These are phyloP conservation scores for Lacanobia oleracea DNA, from an alignment of 2,888 invertebrate species.

Conservation along the genomic window DNA sequence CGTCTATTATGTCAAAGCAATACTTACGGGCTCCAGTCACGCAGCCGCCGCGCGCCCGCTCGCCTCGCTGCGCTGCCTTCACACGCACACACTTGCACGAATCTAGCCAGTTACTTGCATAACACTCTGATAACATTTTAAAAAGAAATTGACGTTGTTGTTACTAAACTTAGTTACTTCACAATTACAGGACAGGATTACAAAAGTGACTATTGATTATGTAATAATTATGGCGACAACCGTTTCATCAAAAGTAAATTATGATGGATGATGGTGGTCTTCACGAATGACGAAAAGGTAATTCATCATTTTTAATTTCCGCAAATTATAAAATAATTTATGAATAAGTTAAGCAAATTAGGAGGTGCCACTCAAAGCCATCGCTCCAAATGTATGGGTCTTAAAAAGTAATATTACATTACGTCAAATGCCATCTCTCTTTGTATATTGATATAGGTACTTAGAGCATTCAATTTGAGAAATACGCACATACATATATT, in stretches of 20 bases:
- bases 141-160: background rate
- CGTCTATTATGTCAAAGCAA: slow-evolving; percentile 77
- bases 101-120: background rate
- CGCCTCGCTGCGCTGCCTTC: slow-evolving; percentile 63
- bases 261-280: slow-evolving; percentile 29
- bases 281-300: slow-evolving; percentile 21
- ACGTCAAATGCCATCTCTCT: background rate
- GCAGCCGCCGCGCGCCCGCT: slow-evolving; percentile 69
- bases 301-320: slow-evolving; percentile 40
- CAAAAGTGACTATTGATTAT: background rate
- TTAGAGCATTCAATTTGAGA: background rate
- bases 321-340: slow-evolving; percentile 26
- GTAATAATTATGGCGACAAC: slow-evolving; percentile 9
- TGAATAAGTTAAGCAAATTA: slow-evolving; percentile 28
- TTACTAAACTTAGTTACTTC: background rate
- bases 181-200: background rate
- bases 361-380: slow-evolving; percentile 6
- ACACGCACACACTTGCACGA: slow-evolving; percentile 9
- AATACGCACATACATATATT: background rate
- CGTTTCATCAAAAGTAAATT: slow-evolving; percentile 13
- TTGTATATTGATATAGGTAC: background rate
- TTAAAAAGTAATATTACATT: background rate
- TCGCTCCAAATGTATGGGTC: background rate
- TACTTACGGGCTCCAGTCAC: slow-evolving; percentile 78
- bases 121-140: background rate